These are phyloP conservation scores for Hemibagrus guttatus DNA, from an alignment of 2,797 vertebrate genomes.

Conservation along the genomic window DNA sequence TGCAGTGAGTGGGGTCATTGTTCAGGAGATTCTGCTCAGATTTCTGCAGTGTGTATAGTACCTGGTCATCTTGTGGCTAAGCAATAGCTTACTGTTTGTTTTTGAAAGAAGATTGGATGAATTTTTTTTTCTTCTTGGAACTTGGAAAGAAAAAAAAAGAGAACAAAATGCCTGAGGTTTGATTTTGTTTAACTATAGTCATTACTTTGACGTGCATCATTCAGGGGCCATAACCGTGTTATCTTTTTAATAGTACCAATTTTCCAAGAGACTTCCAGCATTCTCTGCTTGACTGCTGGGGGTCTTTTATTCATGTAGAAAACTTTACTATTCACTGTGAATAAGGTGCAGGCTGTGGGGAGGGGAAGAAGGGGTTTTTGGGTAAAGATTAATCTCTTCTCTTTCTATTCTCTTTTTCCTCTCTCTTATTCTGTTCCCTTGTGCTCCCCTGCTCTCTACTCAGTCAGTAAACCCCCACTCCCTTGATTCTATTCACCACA, in stretches of 20 bases:
- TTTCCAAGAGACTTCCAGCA: constrained; percentile 70
- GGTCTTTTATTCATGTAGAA: constrained; percentile 74
- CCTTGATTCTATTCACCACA: constrained; percentile 71
- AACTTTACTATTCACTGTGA: constrained; percentile 74
- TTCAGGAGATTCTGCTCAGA: constrained; percentile 49
- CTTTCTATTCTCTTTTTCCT: constrained; percentile 70
- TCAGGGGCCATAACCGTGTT: constrained; percentile 72
- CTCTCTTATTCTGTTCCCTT: constrained; percentile 61
- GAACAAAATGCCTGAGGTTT: not conserved
- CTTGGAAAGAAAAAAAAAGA: constrained; percentile 1
- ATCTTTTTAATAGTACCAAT: constrained; percentile 62
- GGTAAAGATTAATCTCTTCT: constrained; percentile 80
- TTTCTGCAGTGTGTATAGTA: constrained; percentile 39
- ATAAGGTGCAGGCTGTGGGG: constrained; percentile 74
- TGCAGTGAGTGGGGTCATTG: constrained; percentile 51
- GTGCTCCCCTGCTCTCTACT: constrained; percentile 63
- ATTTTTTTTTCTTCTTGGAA: not conserved
- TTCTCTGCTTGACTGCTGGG: constrained; percentile 71
- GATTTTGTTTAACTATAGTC: constrained; percentile 63
- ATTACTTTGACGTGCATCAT: constrained; percentile 71
- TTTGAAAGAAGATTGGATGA: constrained; percentile 9
- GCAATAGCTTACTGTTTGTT: constrained; percentile 8
- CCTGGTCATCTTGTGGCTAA: constrained; percentile 23
- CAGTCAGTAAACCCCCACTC: constrained; percentile 55
- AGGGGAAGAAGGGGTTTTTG: constrained; percentile 66